Percentiles rank a stretch among this genome's conserved stretches.
These are phyloP conservation scores for Masticophis lateralis DNA, from an alignment of 2,797 vertebrate genomes.

Conservation along the genomic window DNA sequence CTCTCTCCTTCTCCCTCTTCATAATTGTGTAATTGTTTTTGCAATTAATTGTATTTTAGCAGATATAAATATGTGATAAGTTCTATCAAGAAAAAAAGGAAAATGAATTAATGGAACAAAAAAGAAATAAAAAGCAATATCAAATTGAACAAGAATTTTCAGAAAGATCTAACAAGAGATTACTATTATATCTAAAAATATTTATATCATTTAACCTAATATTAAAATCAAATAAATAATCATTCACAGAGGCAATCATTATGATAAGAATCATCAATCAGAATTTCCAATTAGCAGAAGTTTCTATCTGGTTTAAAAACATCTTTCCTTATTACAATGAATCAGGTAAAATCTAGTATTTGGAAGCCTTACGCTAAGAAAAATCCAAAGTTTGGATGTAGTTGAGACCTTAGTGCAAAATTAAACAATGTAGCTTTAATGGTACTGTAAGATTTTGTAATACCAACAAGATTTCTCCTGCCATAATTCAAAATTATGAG, in stretches of 20 bases:
- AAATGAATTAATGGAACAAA: not conserved
- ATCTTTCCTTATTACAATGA: not conserved
- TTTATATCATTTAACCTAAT: not conserved
- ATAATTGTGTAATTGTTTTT: not conserved
- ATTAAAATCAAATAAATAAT: not conserved
- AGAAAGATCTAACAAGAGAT: not conserved
- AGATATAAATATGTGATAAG: not conserved
- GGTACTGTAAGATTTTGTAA: conserved; percentile 53
- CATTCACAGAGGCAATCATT: not conserved
- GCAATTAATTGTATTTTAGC: not conserved
- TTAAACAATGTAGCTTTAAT: conserved; percentile 22
- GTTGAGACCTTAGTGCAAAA: not conserved
- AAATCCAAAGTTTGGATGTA: not conserved
- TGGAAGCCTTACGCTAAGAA: not conserved
- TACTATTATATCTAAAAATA: not conserved
- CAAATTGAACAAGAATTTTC: not conserved
- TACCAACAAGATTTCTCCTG: conserved; percentile 50
- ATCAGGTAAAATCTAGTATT: not conserved
- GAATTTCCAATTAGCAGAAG: not conserved
- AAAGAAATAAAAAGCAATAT: not conserved
- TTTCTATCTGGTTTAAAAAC: not conserved
- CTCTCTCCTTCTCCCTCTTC: not conserved
- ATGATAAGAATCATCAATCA: not conserved
- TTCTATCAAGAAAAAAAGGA: not conserved
- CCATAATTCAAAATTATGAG: conserved; percentile 43